Evolutionary conservation across 2,888 invertebrate species (phyloP).

Genomic region (Andrena minutula): DNA sequence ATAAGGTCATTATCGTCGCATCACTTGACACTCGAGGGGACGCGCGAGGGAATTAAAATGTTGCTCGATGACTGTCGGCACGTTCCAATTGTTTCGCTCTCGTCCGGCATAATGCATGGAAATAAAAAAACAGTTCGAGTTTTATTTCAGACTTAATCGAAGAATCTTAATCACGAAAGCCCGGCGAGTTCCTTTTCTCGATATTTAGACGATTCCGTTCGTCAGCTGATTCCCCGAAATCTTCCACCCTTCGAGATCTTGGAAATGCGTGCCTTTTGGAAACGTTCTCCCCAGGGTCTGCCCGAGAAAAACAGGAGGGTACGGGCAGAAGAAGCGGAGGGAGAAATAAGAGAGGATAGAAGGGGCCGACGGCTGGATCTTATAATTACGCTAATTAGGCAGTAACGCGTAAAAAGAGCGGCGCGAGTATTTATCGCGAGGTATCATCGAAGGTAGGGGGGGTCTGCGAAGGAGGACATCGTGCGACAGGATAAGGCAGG

Average conservation of each 20-base stretch:
- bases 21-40: slow-evolving; percentile 31
- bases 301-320: slow-evolving; percentile 37
- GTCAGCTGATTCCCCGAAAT: not conserved
- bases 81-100: not conserved
- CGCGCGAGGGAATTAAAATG: slow-evolving; percentile 35
- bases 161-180: no score
- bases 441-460: slow-evolving; percentile 52
- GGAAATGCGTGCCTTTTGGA: slow-evolving; percentile 13
- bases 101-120: no score
- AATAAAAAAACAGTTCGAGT: no score
- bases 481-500: slow-evolving; percentile 69
- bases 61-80: not conserved
- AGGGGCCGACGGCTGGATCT: slow-evolving; percentile 61
- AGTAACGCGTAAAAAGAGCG: slow-evolving; percentile 67
- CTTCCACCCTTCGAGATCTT: not conserved
- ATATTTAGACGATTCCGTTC: not conserved
- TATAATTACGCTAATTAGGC: slow-evolving; percentile 70
- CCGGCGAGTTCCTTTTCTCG: not conserved
- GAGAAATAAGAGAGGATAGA: slow-evolving; percentile 24
- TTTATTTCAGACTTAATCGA: no score
- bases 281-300: slow-evolving; percentile 10
- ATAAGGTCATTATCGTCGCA: slow-evolving; percentile 27
- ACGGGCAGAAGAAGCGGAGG: slow-evolving; percentile 11
- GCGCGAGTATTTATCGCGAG: slow-evolving; percentile 66
- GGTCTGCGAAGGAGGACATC: slow-evolving; percentile 53